A percentile compares a stretch with the other conserved stretches of the same genome.
These are phyloP conservation scores for Mactromeris polynyma DNA, from an alignment of 2,888 invertebrate species.

Conservation along the genomic window DNA sequence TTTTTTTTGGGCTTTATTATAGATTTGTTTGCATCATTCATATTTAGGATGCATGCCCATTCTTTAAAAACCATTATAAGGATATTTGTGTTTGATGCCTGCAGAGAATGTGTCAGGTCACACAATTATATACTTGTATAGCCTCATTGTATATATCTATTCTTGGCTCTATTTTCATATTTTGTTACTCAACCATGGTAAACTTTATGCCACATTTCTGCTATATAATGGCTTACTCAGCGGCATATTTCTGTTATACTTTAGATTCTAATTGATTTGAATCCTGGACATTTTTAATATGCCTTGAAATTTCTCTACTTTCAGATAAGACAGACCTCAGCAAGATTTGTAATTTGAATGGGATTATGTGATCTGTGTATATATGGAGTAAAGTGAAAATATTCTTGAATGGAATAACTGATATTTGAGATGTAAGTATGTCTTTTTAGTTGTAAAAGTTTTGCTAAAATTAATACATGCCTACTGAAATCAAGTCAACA, in stretches of 20 bases:
- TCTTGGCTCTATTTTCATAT: background rate
- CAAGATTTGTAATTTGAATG: background rate
- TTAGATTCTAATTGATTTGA: background rate
- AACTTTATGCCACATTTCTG: background rate
- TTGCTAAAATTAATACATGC: too few relatives aligned
- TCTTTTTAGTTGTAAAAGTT: background rate
- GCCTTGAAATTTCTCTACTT: background rate
- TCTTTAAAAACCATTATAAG: too few relatives aligned
- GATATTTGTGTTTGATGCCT: too few relatives aligned
- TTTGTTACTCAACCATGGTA: background rate
- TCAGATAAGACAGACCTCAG: background rate
- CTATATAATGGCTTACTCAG: background rate
- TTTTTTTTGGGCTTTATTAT: too few relatives aligned
- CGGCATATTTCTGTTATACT: background rate
- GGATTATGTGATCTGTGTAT: slow-evolving; percentile 11
- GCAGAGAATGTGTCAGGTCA: background rate
- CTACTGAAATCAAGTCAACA: too few relatives aligned
- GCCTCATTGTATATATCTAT: background rate
- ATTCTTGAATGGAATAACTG: background rate
- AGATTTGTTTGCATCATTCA: too few relatives aligned
- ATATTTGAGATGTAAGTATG: background rate
- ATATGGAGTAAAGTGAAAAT: slow-evolving; percentile 4
- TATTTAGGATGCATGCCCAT: too few relatives aligned
- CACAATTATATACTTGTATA: background rate
- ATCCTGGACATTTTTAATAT: background rate